A percentile compares a stretch with the other conserved stretches of the same genome.
Conservation (phyloP, 2,888 invertebrate species). For the Eilema griseolum region DNA sequence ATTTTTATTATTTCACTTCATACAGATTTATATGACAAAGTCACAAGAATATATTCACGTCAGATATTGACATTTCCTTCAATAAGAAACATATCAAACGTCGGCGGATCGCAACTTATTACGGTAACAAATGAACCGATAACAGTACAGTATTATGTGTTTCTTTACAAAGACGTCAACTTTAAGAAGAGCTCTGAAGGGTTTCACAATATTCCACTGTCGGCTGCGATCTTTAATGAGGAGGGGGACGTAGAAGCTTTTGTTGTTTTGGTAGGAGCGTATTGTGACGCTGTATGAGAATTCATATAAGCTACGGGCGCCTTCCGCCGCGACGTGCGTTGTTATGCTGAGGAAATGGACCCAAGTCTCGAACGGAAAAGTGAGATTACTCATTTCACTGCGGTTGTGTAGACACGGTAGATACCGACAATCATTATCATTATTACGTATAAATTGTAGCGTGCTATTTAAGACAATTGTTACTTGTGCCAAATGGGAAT, state of each 20-base stretch:
- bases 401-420: conserved; percentile 44
- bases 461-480: conserved; percentile 24
- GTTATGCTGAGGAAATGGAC: conserved; percentile 77
- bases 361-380: conserved; percentile 67
- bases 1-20: conserved; percentile 31
- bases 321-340: conserved; percentile 66
- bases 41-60: conserved; percentile 47
- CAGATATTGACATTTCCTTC: conserved; percentile 63
- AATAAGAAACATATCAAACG: conserved; percentile 69
- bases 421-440: conserved; percentile 39
- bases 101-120: conserved; percentile 73
- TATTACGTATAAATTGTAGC: conserved; percentile 32
- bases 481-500: neutral
- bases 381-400: conserved; percentile 57
- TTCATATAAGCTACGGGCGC: conserved; percentile 73
- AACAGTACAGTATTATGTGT: conserved; percentile 63
- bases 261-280: conserved; percentile 50
- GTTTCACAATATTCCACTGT: conserved; percentile 36
- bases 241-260: conserved; percentile 48
- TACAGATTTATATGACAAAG: conserved; percentile 35
- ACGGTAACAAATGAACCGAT: conserved; percentile 74
- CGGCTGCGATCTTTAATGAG: conserved; percentile 37
- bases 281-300: conserved; percentile 60
- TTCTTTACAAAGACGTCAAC: conserved; percentile 57
- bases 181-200: conserved; percentile 55